Evolutionary conservation across 2,797 vertebrate genomes (phyloP).

Genomic region (Poecile montanus): DNA sequence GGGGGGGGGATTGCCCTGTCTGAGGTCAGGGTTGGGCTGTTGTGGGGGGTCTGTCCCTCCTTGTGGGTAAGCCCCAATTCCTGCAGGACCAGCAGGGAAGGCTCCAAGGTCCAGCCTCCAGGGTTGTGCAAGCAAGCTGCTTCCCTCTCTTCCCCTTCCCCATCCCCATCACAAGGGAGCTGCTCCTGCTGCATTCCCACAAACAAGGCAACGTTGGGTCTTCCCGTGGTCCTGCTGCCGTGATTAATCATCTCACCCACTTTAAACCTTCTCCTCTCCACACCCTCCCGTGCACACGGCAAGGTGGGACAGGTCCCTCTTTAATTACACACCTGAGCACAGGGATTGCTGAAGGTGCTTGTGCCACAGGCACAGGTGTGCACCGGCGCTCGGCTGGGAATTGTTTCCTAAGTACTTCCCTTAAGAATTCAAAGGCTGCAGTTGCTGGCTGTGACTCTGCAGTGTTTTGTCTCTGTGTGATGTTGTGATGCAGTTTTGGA

Average conservation of each 20-base stretch:
- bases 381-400: rapidly evolving
- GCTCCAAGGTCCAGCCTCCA: background rate
- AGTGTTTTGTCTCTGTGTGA: background rate
- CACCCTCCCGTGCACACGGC: background rate
- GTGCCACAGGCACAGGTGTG: conserved; percentile 19
- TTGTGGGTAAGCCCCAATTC: rapidly evolving
- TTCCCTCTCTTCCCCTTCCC: background rate
- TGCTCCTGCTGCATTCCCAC: rapidly evolving
- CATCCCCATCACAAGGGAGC: background rate
- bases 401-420: conserved; percentile 23
- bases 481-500: background rate
- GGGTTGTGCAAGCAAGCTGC: background rate
- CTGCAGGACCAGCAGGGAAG: background rate
- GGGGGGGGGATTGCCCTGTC: background rate
- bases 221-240: background rate
- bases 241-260: background rate
- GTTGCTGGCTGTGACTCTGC: background rate
- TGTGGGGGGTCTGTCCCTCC: background rate
- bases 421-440: background rate
- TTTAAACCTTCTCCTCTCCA: background rate
- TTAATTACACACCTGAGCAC: background rate
- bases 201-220: background rate
- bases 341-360: background rate
- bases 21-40: rapidly evolving
- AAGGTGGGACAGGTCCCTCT: background rate